Percentiles rank a stretch among this genome's conserved stretches.
These are phyloP conservation scores for Poecile atricapillus DNA, from an alignment of 2,113 vertebrate species.

Conservation along the genomic window DNA sequence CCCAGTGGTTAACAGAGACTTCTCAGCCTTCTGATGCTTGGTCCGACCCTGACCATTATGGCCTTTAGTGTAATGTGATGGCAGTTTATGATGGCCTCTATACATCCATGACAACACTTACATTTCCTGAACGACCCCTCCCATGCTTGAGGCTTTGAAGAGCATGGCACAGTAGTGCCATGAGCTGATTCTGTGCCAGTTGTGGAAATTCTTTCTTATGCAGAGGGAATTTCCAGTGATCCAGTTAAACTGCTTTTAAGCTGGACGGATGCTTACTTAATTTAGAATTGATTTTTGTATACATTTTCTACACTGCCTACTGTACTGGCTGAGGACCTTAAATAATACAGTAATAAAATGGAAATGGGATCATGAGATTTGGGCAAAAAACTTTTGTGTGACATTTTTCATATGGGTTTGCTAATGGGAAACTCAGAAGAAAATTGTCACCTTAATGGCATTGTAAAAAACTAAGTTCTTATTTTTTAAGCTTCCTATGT, in stretches of 20 bases:
- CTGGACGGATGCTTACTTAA: background rate
- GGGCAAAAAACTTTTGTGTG: background rate
- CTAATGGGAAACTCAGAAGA: background rate
- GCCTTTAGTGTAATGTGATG: background rate
- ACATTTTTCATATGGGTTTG: background rate
- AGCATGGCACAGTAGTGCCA: background rate
- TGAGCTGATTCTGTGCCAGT: background rate
- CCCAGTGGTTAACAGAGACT: background rate
- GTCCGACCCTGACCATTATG: background rate
- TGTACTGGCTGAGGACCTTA: background rate
- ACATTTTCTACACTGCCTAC: background rate
- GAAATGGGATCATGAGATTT: background rate
- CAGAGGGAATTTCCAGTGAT: constrained; percentile 25
- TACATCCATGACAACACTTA: background rate
- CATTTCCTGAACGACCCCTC: background rate
- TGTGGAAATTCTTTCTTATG: background rate
- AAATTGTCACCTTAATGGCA: background rate
- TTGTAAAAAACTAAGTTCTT: background rate
- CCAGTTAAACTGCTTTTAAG: background rate
- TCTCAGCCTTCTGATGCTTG: background rate
- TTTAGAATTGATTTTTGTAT: constrained; percentile 10
- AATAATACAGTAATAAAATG: background rate
- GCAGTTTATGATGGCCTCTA: background rate
- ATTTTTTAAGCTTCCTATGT: background rate
- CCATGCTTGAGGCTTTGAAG: background rate